Conservation (phyloP, 2,888 invertebrate genomes). For the Stegophylla sp. region DNA sequence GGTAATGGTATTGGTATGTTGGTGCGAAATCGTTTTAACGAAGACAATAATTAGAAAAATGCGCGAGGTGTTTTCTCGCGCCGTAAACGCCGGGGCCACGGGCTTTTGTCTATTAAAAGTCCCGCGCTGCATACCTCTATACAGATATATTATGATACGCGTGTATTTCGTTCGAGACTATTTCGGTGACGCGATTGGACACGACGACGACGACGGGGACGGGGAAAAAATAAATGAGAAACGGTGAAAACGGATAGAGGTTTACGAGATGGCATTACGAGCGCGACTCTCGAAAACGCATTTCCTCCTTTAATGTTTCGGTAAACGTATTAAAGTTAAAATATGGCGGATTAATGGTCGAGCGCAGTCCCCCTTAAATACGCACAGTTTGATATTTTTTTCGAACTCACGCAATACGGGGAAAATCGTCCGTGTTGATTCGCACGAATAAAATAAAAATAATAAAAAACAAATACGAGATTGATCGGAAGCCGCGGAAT, state of each 20-base stretch:
- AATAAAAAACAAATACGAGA: too few species aligned
- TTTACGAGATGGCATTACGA: not conserved
- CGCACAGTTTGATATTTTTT: not conserved
- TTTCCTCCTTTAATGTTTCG: constrained; percentile 11
- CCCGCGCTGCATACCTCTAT: not conserved
- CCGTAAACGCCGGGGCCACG: not conserved
- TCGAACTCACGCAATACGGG: not conserved
- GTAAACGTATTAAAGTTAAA: constrained; percentile 9
- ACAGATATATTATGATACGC: too few species aligned
- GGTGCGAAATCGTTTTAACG: too few species aligned
- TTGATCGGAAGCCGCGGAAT: too few species aligned
- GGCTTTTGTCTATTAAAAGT: not conserved
- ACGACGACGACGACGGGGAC: too few species aligned
- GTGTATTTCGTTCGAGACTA: not conserved
- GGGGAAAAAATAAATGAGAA: not conserved
- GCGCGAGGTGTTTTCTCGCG: not conserved
- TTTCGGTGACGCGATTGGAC: not conserved
- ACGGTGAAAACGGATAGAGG: not conserved
- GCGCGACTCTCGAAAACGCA: not conserved
- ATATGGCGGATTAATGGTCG: not conserved
- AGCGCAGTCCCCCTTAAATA: not conserved
- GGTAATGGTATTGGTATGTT: too few species aligned
- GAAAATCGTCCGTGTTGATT: not conserved
- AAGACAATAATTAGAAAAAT: too few species aligned
- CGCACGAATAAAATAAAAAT: too few species aligned